Percentiles rank a stretch among this genome's conserved stretches.
These are phyloP conservation scores for Cephalotes varians DNA, from an alignment of 2,888 invertebrate species.

Conservation along the genomic window DNA sequence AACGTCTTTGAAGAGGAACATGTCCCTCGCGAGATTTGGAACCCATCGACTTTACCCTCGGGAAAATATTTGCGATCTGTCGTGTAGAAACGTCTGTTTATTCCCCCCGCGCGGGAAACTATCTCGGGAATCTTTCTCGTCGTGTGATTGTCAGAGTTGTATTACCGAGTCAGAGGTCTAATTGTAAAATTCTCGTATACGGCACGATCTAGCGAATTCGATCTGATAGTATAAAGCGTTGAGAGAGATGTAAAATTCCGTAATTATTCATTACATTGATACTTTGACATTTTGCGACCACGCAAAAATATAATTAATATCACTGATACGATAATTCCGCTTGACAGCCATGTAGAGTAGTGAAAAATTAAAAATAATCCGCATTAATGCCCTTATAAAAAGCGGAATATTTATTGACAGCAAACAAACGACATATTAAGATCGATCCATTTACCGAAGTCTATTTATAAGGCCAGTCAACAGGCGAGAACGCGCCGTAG, in stretches of 20 bases:
- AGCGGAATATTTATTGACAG: slow-evolving; percentile 9
- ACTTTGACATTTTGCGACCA: not conserved
- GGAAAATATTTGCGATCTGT: not conserved
- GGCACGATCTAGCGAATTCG: not conserved
- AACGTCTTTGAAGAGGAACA: not conserved
- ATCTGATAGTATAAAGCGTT: slow-evolving; percentile 3
- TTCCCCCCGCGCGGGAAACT: not conserved
- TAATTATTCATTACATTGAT: not conserved
- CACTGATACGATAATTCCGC: not conserved
- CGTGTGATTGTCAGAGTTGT: not conserved
- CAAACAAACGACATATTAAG: not conserved
- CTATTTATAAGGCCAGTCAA: slow-evolving; percentile 43
- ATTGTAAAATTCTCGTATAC: not conserved
- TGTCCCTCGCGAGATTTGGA: not conserved
- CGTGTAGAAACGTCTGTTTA: not conserved
- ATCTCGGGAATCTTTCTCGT: not conserved
- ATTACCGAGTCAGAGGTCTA: not conserved
- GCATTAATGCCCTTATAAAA: not conserved
- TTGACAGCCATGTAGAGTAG: not conserved
- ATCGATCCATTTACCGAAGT: slow-evolving; percentile 35
- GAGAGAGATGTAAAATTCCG: too few relatives aligned
- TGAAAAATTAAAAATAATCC: slow-evolving; percentile 10
- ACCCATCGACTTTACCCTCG: not conserved
- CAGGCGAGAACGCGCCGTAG: slow-evolving; percentile 10
- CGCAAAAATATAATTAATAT: slow-evolving; percentile 1